Percentiles rank a stretch among this genome's conserved stretches.
Evolutionary conservation across 2,113 vertebrate genomes (phyloP).

Genomic region (Aphelocoma coerulescens): DNA sequence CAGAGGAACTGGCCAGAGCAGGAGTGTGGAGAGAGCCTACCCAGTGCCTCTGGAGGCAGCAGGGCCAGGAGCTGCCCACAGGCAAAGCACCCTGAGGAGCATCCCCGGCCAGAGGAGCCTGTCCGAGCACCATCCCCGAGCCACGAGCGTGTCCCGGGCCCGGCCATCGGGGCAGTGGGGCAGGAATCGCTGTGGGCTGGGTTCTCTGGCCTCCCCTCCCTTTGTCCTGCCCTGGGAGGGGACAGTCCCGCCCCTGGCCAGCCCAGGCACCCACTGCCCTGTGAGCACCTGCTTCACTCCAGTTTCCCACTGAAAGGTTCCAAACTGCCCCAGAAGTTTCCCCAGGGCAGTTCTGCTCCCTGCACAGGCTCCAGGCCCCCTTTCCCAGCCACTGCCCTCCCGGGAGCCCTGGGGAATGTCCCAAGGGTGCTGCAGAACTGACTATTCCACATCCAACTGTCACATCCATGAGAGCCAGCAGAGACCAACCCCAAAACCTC

Average conservation of each 20-base stretch:
- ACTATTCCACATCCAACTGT: fast-evolving
- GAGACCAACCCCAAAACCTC: not conserved
- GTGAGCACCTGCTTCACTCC: not conserved
- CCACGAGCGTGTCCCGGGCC: not conserved
- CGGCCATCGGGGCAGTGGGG: not conserved
- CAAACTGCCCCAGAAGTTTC: not conserved
- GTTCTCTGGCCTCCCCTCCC: not conserved
- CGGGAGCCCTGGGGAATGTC: not conserved
- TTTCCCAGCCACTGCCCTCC: not conserved
- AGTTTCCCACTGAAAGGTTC: not conserved
- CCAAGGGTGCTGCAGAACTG: not conserved
- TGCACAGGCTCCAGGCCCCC: not conserved
- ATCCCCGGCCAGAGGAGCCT: not conserved
- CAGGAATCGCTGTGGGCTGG: not conserved
- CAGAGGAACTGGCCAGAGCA: not conserved
- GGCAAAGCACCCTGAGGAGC: not conserved
- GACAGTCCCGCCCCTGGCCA: not conserved
- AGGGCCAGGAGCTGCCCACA: not conserved
- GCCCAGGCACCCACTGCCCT: not conserved
- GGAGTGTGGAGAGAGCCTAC: not conserved
- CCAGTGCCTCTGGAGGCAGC: not conserved
- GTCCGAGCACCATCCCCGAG: not conserved
- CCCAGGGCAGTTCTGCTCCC: not conserved
- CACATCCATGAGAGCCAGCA: not conserved
- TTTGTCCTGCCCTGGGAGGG: not conserved